phyloP scores from a whole-genome alignment of 2,113 vertebrate genomes.

The Aspidoscelis tigris region DNA sequence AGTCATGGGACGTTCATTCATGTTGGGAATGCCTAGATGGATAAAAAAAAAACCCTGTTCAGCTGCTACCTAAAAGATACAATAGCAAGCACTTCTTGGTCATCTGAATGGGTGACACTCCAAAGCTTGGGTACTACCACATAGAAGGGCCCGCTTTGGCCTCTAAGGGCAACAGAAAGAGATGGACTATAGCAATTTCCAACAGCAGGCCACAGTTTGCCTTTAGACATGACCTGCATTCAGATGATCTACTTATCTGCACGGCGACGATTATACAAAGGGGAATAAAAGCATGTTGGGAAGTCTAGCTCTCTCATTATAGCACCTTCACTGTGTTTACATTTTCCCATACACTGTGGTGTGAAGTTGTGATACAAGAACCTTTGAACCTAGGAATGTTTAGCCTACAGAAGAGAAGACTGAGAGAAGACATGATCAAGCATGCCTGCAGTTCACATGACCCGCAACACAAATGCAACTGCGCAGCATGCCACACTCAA shows the following conservation, averaged over 20 bases:
- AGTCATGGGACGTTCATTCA: no score
- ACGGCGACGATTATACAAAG: background rate
- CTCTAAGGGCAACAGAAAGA: no score
- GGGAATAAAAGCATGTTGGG: background rate
- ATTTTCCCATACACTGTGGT: no score
- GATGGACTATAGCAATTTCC: background rate
- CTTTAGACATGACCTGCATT: background rate
- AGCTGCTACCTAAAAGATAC: background rate
- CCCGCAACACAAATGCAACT: no score
- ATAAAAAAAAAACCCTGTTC: no score
- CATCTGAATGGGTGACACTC: background rate
- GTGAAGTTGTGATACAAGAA: no score
- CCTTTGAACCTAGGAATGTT: no score
- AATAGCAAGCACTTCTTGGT: background rate
- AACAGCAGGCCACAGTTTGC: background rate
- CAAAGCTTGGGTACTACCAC: background rate
- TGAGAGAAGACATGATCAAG: no score
- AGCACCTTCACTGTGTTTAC: background rate
- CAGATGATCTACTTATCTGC: background rate
- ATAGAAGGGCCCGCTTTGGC: background rate
- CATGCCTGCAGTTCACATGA: no score
- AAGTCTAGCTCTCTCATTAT: background rate
- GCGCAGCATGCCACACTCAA: no score
- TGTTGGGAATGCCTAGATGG: no score
- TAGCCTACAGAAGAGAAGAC: no score